Evolutionary conservation across 2,888 invertebrate genomes (phyloP).

Genomic region (Sinelater perroti): DNA sequence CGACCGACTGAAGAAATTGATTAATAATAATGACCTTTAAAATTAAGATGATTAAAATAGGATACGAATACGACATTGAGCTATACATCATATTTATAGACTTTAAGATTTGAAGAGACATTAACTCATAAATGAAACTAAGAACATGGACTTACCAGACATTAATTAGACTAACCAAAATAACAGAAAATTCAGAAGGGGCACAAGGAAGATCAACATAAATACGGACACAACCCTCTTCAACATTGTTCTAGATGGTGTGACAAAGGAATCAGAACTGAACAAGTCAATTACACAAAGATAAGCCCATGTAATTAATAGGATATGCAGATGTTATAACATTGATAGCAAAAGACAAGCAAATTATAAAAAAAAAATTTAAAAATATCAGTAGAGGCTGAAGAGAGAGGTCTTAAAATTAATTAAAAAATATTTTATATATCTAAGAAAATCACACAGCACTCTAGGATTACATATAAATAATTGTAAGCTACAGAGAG

Average conservation of each 20-base stretch:
- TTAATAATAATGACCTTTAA: neutral
- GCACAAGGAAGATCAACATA: no score
- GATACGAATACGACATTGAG: neutral
- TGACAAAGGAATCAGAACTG: neutral
- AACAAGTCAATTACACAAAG: neutral
- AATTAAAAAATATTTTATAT: slow-evolving; percentile 4
- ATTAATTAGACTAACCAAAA: neutral
- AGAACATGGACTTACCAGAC: no score
- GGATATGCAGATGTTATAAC: neutral
- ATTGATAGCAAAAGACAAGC: no score
- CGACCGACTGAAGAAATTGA: neutral
- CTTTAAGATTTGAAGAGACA: no score
- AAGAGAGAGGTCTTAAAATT: no score
- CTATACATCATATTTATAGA: neutral
- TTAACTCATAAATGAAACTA: no score
- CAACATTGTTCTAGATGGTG: no score
- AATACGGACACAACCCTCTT: no score
- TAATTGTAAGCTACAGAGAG: neutral
- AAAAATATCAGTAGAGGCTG: neutral
- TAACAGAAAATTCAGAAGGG: no score
- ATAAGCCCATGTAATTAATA: no score
- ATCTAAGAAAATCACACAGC: slow-evolving; percentile 2
- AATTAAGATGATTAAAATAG: neutral
- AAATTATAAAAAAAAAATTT: neutral
- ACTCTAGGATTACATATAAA: neutral